Evolutionary conservation across 2,797 vertebrate species (phyloP).

Genomic region (Semaprochilodus insignis): DNA sequence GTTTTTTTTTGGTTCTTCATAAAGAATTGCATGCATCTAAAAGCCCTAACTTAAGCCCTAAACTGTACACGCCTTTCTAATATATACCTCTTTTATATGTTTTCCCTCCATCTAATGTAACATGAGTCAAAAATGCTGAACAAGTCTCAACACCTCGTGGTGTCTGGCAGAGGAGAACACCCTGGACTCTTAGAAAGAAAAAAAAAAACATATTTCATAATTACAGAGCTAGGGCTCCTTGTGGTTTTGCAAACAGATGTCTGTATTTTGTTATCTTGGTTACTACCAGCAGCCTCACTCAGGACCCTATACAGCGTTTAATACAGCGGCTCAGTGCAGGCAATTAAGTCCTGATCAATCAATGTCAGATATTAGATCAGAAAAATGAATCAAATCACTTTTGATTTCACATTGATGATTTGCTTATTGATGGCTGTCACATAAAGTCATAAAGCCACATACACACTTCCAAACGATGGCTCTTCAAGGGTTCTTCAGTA

Average conservation of each 20-base stretch:
- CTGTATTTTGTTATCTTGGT: neutral
- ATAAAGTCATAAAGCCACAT: too few species aligned
- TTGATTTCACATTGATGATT: too few species aligned
- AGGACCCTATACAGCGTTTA: neutral
- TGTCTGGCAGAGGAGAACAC: neutral
- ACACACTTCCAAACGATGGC: too few species aligned
- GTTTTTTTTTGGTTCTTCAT: neutral
- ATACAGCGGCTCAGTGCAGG: neutral
- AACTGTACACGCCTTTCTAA: neutral
- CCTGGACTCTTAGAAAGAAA: conserved; percentile 5
- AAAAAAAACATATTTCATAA: conserved; percentile 13
- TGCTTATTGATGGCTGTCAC: too few species aligned
- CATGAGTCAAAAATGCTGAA: conserved; percentile 25
- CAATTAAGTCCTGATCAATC: neutral
- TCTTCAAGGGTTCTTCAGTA: too few species aligned
- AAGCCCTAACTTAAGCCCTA: neutral
- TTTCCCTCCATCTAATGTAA: conserved; percentile 3
- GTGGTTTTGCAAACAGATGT: conserved; percentile 22
- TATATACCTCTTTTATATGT: neutral
- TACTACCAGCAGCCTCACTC: neutral
- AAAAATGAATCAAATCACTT: too few species aligned
- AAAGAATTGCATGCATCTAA: neutral
- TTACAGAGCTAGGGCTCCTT: conserved; percentile 6
- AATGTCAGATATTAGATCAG: neutral
- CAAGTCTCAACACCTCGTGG: conserved; percentile 39